A percentile compares a stretch with the other conserved stretches of the same genome.
Conservation (phyloP, 1,140 invertebrate species). For the Tetragnatha versicolor region DNA sequence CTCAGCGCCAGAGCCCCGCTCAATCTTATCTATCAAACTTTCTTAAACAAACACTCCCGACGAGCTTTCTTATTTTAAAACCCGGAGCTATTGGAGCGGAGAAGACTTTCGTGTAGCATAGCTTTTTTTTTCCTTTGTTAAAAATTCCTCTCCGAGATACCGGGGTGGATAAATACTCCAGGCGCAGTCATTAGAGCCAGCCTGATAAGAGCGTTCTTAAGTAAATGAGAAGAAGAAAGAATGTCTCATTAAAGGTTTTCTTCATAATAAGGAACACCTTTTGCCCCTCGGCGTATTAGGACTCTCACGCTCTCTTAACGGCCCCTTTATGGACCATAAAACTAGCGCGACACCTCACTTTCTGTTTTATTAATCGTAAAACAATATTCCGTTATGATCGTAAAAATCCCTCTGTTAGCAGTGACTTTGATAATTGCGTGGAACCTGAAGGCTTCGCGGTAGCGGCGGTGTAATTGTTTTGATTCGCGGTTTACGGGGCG, state of each 20-base stretch:
- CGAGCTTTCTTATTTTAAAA: too few species aligned
- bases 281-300: slow-evolving; percentile 25
- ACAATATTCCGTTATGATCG: slow-evolving; percentile 43
- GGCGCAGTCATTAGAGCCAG: not conserved
- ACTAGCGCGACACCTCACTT: slow-evolving; percentile 1
- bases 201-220: not conserved
- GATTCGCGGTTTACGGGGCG: not conserved
- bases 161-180: not conserved
- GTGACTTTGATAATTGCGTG: slow-evolving; percentile 29
- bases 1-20: too few species aligned
- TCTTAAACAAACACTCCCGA: too few species aligned
- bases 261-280: slow-evolving; percentile 22
- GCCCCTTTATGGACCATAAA: slow-evolving; percentile 44
- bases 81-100: too few species aligned
- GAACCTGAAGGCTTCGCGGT: not conserved
- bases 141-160: not conserved
- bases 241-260: slow-evolving; percentile 39
- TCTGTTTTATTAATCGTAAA: slow-evolving; percentile 47
- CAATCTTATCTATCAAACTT: too few species aligned
- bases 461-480: slow-evolving; percentile 1
- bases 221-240: slow-evolving; percentile 4
- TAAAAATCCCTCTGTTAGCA: slow-evolving; percentile 34
- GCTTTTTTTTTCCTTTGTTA: too few species aligned
- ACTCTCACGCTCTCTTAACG: slow-evolving; percentile 17
- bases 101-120: too few species aligned